Evolutionary conservation across 2,113 vertebrate species (phyloP), one percentile per base, ranked within the genome.

Genomic region (Arvicanthis niloticus): DNA sequence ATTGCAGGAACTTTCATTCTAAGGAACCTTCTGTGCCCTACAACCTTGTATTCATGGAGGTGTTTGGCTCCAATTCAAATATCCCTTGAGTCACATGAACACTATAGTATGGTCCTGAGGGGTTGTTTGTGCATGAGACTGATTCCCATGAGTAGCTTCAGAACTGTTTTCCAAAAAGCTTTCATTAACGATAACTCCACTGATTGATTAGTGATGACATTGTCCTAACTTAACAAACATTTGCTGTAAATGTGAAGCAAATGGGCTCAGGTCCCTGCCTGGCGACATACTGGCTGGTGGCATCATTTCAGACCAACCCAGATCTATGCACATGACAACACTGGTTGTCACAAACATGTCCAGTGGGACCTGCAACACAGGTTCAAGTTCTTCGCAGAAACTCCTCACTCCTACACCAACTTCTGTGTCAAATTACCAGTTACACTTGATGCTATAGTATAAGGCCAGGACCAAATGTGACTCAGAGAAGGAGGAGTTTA

Each of bases 131-230:
- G 11, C 72, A 58, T 48, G 34, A 91, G 3, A 77, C n/a, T n/a
- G 34, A 82, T 88, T 82, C n/a, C 5, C 40, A 89, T 5, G 82
- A 42, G 56, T 70, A 87, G 60, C 75, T 62, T 68, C 67, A 73
- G 91, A 82, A 48, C 67, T 89, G n/a, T 77, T 88, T 91, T 24
- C 53, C 84, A 81, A 81, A 65, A 56, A 91, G 31, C 19, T 51
- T 19, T 60, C 81, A 48, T 86, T 91, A 67, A 77, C 53, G 81
- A 53, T 77, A 86, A 96, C 53, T 94, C 58, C 22, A 15, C 72
- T 81, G 70, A 72, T 86, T 77, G 70, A 72, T 86, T 92, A 45
- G 70, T 80, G 24, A 62, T 87, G 40, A 21, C 24, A 60, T 62
- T n/a, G 17, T 88, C 21, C 67, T 40, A 58, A 94, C 72, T 75